Evolutionary conservation across 2,113 vertebrate species (phyloP).

Genomic region (Cyprinus carpio): DNA sequence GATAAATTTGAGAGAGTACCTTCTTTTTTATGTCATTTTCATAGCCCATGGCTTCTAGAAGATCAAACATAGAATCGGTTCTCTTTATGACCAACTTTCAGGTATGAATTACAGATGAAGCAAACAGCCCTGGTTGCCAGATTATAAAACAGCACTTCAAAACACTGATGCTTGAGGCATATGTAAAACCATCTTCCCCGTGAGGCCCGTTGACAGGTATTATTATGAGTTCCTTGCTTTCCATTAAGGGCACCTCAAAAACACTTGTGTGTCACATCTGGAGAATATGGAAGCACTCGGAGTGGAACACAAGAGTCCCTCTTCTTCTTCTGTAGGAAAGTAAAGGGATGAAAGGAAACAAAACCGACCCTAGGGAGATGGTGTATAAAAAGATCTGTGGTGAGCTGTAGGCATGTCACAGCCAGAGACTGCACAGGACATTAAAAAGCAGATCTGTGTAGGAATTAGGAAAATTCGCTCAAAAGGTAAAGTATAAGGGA

Average conservation of each 20-base stretch:
- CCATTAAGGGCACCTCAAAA: constrained; percentile 20
- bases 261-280: constrained; percentile 17
- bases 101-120: constrained; percentile 1
- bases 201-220: constrained; percentile 31
- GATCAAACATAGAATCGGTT: constrained; percentile 9
- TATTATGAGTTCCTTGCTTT: constrained; percentile 30
- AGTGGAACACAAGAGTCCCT: constrained; percentile 24
- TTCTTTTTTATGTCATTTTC: background rate
- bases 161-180: constrained; percentile 9
- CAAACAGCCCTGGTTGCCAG: constrained; percentile 14
- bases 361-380: background rate
- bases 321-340: background rate
- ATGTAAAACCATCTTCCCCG: constrained; percentile 10
- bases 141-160: constrained; percentile 26
- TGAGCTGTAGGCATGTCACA: constrained; percentile 3
- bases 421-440: background rate
- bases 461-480: no score
- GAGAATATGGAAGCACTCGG: constrained; percentile 27
- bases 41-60: background rate
- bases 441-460: background rate
- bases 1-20: background rate
- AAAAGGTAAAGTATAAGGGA: no score
- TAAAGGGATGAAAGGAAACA: background rate
- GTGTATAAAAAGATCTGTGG: constrained; percentile 1
- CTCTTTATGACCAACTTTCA: background rate